Evolutionary conservation across 2,113 vertebrate genomes (phyloP).

Genomic region (Abramis brama): DNA sequence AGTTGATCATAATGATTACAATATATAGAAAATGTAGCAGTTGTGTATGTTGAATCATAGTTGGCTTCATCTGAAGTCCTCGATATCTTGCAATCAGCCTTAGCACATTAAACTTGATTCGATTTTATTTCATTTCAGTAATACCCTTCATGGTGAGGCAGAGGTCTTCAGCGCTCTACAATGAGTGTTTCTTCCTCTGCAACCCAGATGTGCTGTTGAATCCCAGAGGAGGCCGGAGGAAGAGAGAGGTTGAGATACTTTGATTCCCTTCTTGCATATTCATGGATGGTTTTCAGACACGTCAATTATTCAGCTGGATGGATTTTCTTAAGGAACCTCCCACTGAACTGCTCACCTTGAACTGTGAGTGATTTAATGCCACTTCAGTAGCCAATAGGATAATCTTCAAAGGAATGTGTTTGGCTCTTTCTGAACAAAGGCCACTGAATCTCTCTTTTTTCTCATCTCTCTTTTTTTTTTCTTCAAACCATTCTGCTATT

Average conservation of each 20-base stretch:
- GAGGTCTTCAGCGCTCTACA: background rate
- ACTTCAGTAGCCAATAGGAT: background rate
- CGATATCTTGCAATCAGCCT: background rate
- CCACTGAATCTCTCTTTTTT: background rate
- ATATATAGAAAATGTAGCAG: no score
- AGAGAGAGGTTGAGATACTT: background rate
- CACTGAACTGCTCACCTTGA: background rate
- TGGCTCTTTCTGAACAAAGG: no score
- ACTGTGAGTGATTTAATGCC: background rate
- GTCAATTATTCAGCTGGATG: constrained; percentile 31
- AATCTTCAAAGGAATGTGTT: background rate
- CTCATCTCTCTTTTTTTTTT: background rate
- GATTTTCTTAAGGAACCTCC: background rate
- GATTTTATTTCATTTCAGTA: background rate
- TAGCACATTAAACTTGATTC: background rate
- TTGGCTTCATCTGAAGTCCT: no score
- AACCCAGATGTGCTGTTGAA: constrained; percentile 35
- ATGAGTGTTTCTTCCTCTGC: background rate
- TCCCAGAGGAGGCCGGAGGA: constrained; percentile 5
- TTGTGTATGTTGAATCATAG: no score
- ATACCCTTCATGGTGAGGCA: constrained; percentile 15
- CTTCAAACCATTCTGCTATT: background rate
- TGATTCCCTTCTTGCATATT: constrained; percentile 18
- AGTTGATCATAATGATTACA: no score
- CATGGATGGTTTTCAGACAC: background rate